These are phyloP conservation scores for Eidolon dupreanum DNA, from an alignment of 2,797 vertebrate species.

Conservation along the genomic window DNA sequence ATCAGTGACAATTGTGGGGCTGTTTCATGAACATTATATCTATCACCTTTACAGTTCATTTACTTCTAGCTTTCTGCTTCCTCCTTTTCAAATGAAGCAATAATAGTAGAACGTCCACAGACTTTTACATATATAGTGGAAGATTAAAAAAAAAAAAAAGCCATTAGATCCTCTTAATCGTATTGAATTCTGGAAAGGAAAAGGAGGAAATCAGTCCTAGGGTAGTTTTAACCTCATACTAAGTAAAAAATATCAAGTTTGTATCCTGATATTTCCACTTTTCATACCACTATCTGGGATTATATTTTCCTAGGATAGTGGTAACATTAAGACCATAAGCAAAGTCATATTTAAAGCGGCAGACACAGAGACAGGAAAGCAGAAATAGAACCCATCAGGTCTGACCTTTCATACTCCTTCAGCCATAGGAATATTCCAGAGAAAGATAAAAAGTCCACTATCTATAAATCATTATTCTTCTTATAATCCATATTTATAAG, in stretches of 20 bases:
- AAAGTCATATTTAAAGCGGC: not conserved
- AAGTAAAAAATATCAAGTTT: not conserved
- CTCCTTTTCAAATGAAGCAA: not conserved
- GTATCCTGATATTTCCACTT: not conserved
- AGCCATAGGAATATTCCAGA: not conserved
- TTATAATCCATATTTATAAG: slow-evolving; percentile 48
- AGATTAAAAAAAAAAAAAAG: not conserved
- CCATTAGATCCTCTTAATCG: not conserved
- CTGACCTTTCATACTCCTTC: not conserved
- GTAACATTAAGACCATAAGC: not conserved
- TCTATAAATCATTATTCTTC: slow-evolving; percentile 48
- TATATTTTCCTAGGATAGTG: not conserved
- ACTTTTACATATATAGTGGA: not conserved
- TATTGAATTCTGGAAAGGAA: not conserved
- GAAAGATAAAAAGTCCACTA: not conserved
- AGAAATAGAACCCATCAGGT: not conserved
- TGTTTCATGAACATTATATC: not conserved
- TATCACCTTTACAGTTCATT: not conserved
- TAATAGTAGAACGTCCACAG: not conserved
- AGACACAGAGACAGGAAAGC: not conserved
- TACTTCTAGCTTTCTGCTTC: not conserved
- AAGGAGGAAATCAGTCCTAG: not conserved
- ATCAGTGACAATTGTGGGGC: not conserved
- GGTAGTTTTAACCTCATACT: not conserved
- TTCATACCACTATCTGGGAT: not conserved